phyloP scores from a whole-genome alignment of 2,113 vertebrate genomes.

The Phrynosoma blainvillii region DNA sequence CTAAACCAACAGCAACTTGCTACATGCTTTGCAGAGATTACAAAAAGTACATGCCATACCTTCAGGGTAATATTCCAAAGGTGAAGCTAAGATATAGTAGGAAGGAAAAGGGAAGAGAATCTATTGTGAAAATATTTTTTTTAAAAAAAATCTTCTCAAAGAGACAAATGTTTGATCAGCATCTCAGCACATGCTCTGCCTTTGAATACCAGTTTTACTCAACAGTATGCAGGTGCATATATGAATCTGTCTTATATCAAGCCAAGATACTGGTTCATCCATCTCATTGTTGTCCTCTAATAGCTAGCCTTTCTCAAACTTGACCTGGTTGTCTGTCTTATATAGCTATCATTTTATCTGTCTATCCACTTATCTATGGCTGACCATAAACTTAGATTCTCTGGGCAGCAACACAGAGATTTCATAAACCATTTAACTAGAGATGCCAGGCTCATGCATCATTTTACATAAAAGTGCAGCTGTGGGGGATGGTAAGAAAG shows the following conservation, averaged over 20 bases:
- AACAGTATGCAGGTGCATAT: too few species aligned
- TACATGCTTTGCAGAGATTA: neutral
- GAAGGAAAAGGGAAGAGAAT: neutral
- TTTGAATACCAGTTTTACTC: neutral
- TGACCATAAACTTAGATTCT: neutral
- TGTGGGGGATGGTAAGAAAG: too few species aligned
- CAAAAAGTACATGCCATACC: neutral
- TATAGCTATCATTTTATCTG: too few species aligned
- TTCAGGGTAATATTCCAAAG: neutral
- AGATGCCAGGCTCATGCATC: neutral
- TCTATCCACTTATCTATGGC: neutral
- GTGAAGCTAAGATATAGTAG: neutral
- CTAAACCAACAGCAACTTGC: neutral
- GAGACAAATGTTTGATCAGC: neutral
- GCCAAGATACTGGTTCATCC: too few species aligned
- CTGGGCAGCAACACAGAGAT: neutral
- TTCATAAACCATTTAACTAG: neutral
- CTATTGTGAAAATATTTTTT: neutral
- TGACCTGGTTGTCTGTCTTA: neutral
- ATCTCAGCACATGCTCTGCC: neutral
- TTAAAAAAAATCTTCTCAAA: neutral
- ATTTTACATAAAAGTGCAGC: neutral
- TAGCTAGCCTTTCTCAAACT: neutral
- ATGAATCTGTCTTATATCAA: too few species aligned
- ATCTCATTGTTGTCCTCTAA: neutral